Evolutionary conservation across 2,888 invertebrate genomes (phyloP).

Genomic region (Coelopa pilipes): DNA sequence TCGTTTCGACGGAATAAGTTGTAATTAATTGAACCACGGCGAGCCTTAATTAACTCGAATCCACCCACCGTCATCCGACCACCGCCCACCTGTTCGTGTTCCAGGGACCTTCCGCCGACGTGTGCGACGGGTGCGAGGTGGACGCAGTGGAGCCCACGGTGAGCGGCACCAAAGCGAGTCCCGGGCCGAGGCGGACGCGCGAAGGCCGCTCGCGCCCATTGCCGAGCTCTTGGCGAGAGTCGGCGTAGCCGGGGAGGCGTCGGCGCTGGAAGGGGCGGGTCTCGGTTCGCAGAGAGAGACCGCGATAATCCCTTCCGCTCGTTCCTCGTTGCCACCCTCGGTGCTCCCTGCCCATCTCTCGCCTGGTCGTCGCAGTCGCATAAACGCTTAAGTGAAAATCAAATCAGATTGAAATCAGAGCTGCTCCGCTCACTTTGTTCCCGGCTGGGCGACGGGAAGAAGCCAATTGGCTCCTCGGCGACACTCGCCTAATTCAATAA

Average conservation of each 20-base stretch:
- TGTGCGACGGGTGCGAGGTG: too few species aligned
- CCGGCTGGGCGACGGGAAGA: background rate
- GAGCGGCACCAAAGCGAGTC: too few species aligned
- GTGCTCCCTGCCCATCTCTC: background rate
- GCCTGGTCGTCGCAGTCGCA: background rate
- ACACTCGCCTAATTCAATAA: constrained; percentile 6
- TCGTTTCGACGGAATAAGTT: background rate
- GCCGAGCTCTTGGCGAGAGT: too few species aligned
- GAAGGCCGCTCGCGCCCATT: too few species aligned
- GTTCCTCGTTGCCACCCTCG: background rate
- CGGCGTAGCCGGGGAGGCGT: too few species aligned
- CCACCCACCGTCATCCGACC: background rate
- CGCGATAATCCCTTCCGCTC: background rate
- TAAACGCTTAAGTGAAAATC: background rate
- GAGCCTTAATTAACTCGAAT: constrained; percentile 11
- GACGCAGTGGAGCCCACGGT: too few species aligned
- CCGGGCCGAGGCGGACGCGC: too few species aligned
- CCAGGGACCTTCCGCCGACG: too few species aligned
- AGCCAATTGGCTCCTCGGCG: constrained; percentile 5
- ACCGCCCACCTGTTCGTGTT: too few species aligned
- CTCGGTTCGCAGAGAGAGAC: too few species aligned
- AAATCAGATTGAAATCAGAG: background rate
- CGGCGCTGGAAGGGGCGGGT: too few species aligned
- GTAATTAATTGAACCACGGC: constrained; percentile 13
- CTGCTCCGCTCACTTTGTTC: background rate